Evolutionary conservation across 2,797 vertebrate species (phyloP).

Genomic region (Lacerta agilis): DNA sequence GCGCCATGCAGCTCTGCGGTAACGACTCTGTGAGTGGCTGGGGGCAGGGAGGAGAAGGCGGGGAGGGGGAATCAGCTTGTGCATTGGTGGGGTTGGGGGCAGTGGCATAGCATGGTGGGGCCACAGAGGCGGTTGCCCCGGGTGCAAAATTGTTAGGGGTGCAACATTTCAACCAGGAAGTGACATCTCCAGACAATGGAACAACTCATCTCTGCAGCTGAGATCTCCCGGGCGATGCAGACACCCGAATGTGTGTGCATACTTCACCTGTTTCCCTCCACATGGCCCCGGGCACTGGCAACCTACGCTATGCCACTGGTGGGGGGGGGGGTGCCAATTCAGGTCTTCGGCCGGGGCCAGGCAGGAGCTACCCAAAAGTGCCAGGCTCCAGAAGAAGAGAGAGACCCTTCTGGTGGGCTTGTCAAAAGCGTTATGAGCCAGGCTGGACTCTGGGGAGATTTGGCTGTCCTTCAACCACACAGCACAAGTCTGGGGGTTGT

Average conservation of each 20-base stretch:
- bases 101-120: not conserved
- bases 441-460: not conserved
- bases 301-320: too few relatives aligned
- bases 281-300: too few relatives aligned
- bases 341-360: not conserved
- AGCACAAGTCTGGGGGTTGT: not conserved
- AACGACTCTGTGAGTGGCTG: slow-evolving; percentile 84
- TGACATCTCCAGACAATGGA: too few relatives aligned
- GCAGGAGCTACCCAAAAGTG: not conserved
- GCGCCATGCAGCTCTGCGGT: slow-evolving; percentile 92
- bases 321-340: not conserved
- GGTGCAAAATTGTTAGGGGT: too few relatives aligned
- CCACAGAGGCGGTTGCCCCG: not conserved
- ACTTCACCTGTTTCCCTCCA: too few relatives aligned
- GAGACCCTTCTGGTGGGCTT: not conserved
- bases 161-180: too few relatives aligned
- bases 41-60: accelerated
- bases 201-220: not conserved
- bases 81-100: not conserved
- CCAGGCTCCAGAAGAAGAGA: not conserved
- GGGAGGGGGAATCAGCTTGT: not conserved
- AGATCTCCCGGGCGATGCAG: too few relatives aligned
- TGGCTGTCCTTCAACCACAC: not conserved
- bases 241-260: too few relatives aligned
- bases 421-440: not conserved